Percentiles rank a stretch among this genome's conserved stretches.
phyloP scores from a whole-genome alignment of 2,888 invertebrate species.

The Agonopterix arenella region DNA sequence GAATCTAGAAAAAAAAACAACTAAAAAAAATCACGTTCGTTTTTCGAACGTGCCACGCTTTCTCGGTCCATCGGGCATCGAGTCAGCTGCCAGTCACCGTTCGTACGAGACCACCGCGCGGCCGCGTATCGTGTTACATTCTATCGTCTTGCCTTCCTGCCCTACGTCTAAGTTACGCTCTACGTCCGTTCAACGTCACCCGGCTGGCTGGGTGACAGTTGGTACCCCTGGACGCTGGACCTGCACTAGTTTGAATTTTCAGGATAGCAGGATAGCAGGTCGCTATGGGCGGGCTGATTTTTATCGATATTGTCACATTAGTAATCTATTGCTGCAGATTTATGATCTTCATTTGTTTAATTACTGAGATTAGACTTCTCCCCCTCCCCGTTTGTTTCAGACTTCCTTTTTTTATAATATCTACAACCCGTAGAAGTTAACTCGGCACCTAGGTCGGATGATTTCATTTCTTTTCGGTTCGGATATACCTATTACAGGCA shows the following conservation, averaged over 20 bases:
- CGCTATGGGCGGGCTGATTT: no score
- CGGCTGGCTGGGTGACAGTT: constrained; percentile 34
- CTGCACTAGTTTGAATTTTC: constrained; percentile 39
- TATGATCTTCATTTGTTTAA: no score
- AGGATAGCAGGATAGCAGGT: no score
- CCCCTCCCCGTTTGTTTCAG: no score
- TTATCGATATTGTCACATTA: no score
- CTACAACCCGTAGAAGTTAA: no score
- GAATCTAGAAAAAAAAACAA: constrained; percentile 21
- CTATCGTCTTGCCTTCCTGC: constrained; percentile 72
- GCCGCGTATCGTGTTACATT: constrained; percentile 61
- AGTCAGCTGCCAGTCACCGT: constrained; percentile 69
- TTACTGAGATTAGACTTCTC: no score
- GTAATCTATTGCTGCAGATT: no score
- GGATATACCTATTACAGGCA: no score
- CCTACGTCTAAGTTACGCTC: constrained; percentile 69
- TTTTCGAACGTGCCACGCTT: constrained; percentile 67
- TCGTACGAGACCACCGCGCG: constrained; percentile 64
- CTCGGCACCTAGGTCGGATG: no score
- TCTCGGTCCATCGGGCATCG: constrained; percentile 74
- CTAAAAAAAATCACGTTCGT: constrained; percentile 34
- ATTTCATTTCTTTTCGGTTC: no score
- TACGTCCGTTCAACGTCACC: constrained; percentile 49
- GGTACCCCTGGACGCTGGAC: constrained; percentile 10
- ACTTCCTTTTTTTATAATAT: no score